Base-by-base conservation (phyloP, 2,113 vertebrate species). In the Nansenia antarctica region DNA sequence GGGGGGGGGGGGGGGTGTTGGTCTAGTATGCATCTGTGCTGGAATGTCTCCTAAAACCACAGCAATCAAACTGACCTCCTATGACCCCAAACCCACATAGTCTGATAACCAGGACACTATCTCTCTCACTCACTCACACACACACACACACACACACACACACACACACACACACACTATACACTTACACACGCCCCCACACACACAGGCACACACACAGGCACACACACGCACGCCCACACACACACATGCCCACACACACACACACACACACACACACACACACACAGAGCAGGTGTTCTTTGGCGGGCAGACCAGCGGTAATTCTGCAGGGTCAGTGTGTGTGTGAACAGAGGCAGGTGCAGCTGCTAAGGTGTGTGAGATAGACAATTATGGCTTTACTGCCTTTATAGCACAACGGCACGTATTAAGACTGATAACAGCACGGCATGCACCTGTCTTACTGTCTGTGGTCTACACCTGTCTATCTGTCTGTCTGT, bases 351-450 rank as follows among this genome's bases (percentile, higher is more conserved):
- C 67, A 69, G 78, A 78, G 83, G 89, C 91, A 93, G 90, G 90
- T 93, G 90, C 84, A 81, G 80, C 64, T 59, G 81, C 90, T 54
- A 61, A 90, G 86, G 87, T 90, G 87, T 90, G 88, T 77, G 69
- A 18, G 34, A 39, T 59, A 49, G 72, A 71, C 34, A 65, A 31
- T 14, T 37, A 65, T 26, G 57, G 62, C 9, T 74, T 79, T 80
- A 78, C 75, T 76, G 75, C 70, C 35, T 72, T 88, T 88, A 90
- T 81, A 42, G 52, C 70, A 24, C 32, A 24, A n/a, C 27, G 31
- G n/a, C 67, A 60, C 7, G 37, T 7, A 9, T 1, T 35, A 15
- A 9, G 37, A 1, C 63, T 1, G 62, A 0, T 8, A 14, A 14
- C 29, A 62, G n/a, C 49, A 5, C 18, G 5, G 18, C 0, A 18